Percentiles rank a stretch among this genome's conserved stretches.
phyloP scores from a whole-genome alignment of 2,888 invertebrate genomes.

The Lithodes maja region DNA sequence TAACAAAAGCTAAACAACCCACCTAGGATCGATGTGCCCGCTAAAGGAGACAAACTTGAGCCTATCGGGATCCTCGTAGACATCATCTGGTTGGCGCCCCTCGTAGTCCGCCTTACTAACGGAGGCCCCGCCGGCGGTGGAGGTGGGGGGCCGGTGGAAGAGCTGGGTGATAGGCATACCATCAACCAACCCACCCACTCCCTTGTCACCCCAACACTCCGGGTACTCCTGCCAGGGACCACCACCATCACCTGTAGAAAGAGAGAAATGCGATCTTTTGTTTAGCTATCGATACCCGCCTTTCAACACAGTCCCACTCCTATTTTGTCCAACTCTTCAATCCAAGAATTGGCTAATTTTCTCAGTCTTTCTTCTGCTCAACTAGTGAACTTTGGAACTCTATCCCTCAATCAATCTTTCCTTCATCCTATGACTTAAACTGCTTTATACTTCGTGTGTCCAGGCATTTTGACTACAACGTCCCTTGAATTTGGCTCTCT shows the following conservation, averaged over 20 bases:
- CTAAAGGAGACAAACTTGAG: conserved; percentile 66
- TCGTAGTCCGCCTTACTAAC: conserved; percentile 49
- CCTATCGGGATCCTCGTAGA: conserved; percentile 70
- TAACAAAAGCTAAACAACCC: neutral
- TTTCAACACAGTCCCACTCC: no score
- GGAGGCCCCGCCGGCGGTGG: conserved; percentile 19
- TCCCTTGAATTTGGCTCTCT: no score
- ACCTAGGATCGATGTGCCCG: conserved; percentile 61
- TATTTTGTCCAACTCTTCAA: no score
- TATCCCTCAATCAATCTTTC: no score
- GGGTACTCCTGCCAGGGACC: conserved; percentile 68
- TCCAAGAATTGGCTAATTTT: no score
- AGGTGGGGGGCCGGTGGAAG: conserved; percentile 35
- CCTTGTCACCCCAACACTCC: conserved; percentile 64
- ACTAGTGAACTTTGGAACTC: no score
- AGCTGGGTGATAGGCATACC: conserved; percentile 60
- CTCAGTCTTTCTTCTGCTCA: no score
- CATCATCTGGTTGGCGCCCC: conserved; percentile 59
- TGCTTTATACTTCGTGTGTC: no score
- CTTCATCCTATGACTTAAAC: no score
- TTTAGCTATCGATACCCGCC: neutral
- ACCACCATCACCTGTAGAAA: conserved; percentile 50
- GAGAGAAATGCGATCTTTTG: neutral
- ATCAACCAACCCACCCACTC: conserved; percentile 55
- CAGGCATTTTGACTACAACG: no score